Evolutionary conservation across 2,888 invertebrate species (phyloP).

Genomic region (Xanthorhoe spadicearia): DNA sequence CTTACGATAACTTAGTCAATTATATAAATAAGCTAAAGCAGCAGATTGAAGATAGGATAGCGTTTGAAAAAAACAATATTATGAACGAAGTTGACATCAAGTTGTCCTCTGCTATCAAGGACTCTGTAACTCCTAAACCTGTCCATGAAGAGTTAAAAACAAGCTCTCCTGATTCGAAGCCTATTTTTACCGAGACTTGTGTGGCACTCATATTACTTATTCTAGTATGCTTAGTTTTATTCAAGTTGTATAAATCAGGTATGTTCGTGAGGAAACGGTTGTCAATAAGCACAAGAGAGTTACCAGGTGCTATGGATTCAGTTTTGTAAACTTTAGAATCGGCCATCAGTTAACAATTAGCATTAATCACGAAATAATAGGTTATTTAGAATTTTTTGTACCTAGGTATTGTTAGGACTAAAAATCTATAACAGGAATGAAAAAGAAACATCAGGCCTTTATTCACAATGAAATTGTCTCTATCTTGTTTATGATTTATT

Average conservation of each 20-base stretch:
- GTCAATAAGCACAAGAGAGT: conserved; percentile 54
- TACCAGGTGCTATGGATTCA: conserved; percentile 58
- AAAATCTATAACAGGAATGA: too few species aligned
- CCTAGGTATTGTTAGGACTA: too few species aligned
- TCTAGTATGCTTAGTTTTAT: conserved; percentile 51
- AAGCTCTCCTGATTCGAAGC: conserved; percentile 37
- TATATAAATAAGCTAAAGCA: conserved; percentile 51
- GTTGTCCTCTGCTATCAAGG: conserved; percentile 37
- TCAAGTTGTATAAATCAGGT: conserved; percentile 55
- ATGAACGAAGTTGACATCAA: conserved; percentile 49
- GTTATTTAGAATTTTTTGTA: too few species aligned
- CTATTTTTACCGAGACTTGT: conserved; percentile 51
- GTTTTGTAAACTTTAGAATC: conserved; percentile 41
- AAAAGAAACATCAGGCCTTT: too few species aligned
- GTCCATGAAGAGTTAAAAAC: conserved; percentile 45
- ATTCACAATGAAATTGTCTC: too few species aligned
- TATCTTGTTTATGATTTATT: too few species aligned
- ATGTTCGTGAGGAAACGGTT: conserved; percentile 47
- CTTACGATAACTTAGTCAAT: conserved; percentile 44
- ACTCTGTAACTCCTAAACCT: conserved; percentile 22
- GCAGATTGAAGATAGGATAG: conserved; percentile 48
- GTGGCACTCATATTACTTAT: conserved; percentile 56
- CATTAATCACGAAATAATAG: too few species aligned
- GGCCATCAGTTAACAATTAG: neutral
- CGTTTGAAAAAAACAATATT: conserved; percentile 49